A percentile compares a stretch with the other conserved stretches of the same genome.
phyloP scores from a whole-genome alignment of 2,797 vertebrate species.

The Hafferia zeledoni region DNA sequence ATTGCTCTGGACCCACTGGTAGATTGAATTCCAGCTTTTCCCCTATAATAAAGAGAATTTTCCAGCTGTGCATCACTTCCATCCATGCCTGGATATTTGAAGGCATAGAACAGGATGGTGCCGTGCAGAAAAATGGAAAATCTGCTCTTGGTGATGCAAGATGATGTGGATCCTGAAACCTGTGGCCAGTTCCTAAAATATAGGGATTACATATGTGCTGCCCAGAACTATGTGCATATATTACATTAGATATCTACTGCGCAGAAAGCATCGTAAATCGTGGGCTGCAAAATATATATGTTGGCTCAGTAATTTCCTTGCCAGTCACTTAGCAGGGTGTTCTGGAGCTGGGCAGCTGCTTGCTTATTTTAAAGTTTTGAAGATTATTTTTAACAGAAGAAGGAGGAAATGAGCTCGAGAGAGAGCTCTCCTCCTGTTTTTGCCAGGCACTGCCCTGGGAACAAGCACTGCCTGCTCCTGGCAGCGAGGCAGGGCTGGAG shows the following conservation, averaged over 20 bases:
- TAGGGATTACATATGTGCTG: background rate
- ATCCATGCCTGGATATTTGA: slow-evolving; percentile 22
- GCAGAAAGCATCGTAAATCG: background rate
- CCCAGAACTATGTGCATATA: background rate
- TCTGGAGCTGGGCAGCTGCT: background rate
- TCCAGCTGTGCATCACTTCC: slow-evolving; percentile 36
- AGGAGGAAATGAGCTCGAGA: background rate
- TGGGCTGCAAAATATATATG: background rate
- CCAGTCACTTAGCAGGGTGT: background rate
- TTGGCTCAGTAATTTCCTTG: background rate
- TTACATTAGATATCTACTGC: background rate
- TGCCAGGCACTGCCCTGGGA: background rate
- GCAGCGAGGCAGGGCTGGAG: background rate
- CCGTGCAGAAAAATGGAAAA: background rate
- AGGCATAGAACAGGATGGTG: background rate
- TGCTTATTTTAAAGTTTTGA: slow-evolving; percentile 1
- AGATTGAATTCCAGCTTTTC: background rate
- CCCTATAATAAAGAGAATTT: background rate
- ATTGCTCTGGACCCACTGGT: rapidly evolving
- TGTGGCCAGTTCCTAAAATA: slow-evolving; percentile 1
- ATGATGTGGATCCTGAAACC: background rate
- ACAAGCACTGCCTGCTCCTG: background rate
- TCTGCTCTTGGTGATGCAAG: rapidly evolving
- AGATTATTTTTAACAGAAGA: slow-evolving; percentile 21
- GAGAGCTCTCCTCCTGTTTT: background rate